Percentiles rank a stretch among this genome's conserved stretches.
phyloP scores from a whole-genome alignment of 2,797 vertebrate genomes.

The Parotocinclus haroldoi region DNA sequence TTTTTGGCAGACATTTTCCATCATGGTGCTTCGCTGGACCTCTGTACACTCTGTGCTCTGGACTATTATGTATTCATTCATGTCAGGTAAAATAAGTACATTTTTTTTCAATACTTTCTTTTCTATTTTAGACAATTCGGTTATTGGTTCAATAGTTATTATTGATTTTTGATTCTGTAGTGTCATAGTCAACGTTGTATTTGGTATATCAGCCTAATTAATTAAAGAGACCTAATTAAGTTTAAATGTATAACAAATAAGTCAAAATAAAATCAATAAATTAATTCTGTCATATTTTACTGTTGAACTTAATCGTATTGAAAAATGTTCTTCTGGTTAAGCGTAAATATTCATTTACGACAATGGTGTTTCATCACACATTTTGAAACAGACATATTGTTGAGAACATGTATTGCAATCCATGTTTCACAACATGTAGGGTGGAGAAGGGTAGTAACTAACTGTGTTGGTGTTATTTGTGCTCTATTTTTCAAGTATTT shows the following conservation, averaged over 20 bases:
- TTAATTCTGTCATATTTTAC: too few relatives aligned
- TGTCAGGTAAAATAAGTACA: slow-evolving; percentile 58
- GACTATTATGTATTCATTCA: slow-evolving; percentile 42
- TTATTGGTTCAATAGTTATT: too few relatives aligned
- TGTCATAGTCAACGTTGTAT: neutral
- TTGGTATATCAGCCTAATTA: too few relatives aligned
- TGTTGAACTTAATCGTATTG: too few relatives aligned
- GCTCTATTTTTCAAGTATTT: too few relatives aligned
- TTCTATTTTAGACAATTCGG: too few relatives aligned
- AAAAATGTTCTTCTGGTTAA: neutral
- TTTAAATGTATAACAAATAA: too few relatives aligned
- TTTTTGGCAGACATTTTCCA: slow-evolving; percentile 58
- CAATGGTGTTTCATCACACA: slow-evolving; percentile 27
- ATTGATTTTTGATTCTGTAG: neutral
- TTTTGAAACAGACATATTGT: slow-evolving; percentile 31
- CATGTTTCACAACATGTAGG: slow-evolving; percentile 15
- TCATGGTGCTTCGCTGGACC: slow-evolving; percentile 61
- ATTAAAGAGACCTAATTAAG: too few relatives aligned
- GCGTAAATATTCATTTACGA: slow-evolving; percentile 1
- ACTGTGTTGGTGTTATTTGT: too few relatives aligned
- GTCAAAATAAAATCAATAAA: too few relatives aligned
- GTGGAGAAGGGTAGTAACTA: neutral
- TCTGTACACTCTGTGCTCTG: slow-evolving; percentile 53
- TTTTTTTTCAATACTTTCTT: neutral
- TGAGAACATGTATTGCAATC: slow-evolving; percentile 14